A percentile compares a stretch with the other conserved stretches of the same genome.
Evolutionary conservation across 1,140 invertebrate species (phyloP).

Genomic region (Mizuhopecten yessoensis): DNA sequence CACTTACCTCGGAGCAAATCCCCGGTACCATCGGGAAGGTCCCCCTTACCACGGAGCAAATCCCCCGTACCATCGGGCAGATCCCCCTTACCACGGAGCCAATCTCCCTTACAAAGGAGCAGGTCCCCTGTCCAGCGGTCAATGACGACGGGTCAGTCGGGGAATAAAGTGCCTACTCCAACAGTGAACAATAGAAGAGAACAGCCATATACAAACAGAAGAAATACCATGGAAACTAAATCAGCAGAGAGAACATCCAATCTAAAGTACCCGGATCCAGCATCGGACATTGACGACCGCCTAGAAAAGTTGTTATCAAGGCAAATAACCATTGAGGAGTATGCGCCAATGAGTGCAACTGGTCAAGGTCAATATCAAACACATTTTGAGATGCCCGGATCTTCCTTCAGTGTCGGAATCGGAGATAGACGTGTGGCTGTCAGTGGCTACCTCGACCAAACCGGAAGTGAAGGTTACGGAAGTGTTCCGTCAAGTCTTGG

Average conservation of each 20-base stretch:
- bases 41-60: background rate
- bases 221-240: background rate
- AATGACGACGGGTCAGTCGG: background rate
- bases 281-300: background rate
- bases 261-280: background rate
- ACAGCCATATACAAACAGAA: background rate
- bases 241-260: background rate
- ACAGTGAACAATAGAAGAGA: background rate
- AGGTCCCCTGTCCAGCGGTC: background rate
- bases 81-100: background rate
- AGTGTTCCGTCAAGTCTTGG: background rate
- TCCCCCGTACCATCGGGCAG: background rate
- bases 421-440: background rate
- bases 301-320: background rate
- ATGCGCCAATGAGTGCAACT: background rate
- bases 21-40: background rate
- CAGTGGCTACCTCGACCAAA: background rate
- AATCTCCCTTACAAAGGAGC: background rate
- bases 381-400: background rate
- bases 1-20: background rate
- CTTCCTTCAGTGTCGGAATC: background rate
- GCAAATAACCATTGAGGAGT: background rate
- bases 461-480: conserved; percentile 21
- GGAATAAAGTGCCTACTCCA: background rate
- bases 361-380: background rate